These are phyloP conservation scores for Euglossa dilemma DNA, from an alignment of 1,140 invertebrate species.

Conservation along the genomic window DNA sequence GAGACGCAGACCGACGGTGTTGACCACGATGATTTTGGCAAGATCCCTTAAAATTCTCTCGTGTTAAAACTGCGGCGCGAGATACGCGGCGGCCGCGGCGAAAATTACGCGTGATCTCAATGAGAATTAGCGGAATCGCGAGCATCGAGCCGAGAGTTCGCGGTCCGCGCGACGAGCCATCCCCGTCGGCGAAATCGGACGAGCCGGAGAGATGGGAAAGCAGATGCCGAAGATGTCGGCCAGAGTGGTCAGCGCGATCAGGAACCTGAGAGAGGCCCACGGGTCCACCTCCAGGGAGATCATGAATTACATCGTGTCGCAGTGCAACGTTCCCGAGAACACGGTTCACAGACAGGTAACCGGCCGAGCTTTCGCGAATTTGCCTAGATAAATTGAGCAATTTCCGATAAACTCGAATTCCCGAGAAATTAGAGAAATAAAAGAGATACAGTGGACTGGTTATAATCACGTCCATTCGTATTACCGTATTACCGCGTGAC, in stretches of 20 bases:
- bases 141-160: no score
- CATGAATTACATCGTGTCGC: constrained; percentile 75
- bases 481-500: no score
- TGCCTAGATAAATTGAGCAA: no score
- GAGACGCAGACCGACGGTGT: constrained; percentile 1
- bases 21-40: constrained; percentile 51
- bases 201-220: constrained; percentile 58
- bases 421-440: no score
- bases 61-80: background rate
- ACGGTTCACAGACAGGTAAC: constrained; percentile 72
- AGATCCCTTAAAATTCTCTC: constrained; percentile 8
- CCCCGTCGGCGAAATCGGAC: background rate
- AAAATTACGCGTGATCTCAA: constrained; percentile 26
- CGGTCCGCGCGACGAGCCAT: no score
- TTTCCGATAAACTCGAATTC: no score
- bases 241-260: constrained; percentile 74
- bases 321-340: constrained; percentile 68
- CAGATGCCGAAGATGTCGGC: constrained; percentile 73
- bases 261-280: constrained; percentile 72
- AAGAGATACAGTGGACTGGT: no score
- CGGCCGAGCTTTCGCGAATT: no score
- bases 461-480: no score
- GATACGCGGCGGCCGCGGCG: no score
- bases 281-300: constrained; percentile 79
- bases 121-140: background rate